phyloP scores from a whole-genome alignment of 1,140 invertebrate genomes.

The Bombus consobrinus region DNA sequence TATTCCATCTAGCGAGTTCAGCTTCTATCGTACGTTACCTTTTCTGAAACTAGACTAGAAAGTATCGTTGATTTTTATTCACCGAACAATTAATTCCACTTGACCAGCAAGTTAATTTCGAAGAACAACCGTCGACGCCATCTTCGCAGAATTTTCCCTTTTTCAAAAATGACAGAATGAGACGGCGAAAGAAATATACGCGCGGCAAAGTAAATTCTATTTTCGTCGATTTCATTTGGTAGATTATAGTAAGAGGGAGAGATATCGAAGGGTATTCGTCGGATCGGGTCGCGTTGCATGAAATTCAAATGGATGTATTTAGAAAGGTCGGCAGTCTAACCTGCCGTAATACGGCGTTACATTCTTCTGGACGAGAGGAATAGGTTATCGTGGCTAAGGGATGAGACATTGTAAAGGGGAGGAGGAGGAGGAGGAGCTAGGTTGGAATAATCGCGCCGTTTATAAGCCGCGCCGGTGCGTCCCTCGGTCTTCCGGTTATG shows the following conservation, averaged over 20 bases:
- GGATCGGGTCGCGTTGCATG: conserved; percentile 63
- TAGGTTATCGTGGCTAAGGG: not conserved
- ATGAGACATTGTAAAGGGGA: conserved; percentile 28
- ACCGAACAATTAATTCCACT: not conserved
- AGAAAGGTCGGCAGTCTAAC: conserved; percentile 50
- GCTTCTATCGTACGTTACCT: too few species aligned
- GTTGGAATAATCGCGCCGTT: conserved; percentile 79
- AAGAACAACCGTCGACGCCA: too few species aligned
- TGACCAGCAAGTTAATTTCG: too few species aligned
- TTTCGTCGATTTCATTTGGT: not conserved
- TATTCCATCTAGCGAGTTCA: too few species aligned
- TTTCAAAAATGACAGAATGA: too few species aligned
- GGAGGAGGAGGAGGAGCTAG: conserved; percentile 31
- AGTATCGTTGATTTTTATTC: not conserved
- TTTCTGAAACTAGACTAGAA: too few species aligned
- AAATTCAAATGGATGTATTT: conserved; percentile 76
- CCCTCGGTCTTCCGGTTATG: conserved; percentile 69
- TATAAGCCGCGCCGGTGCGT: conserved; percentile 75
- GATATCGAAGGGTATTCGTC: conserved; percentile 72
- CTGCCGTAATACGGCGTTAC: conserved; percentile 40
- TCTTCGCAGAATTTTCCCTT: too few species aligned
- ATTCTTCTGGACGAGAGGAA: conserved; percentile 22
- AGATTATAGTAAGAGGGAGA: conserved; percentile 4
- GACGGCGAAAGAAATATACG: too few species aligned
- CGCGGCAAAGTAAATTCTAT: too few species aligned